Base-by-base conservation (phyloP, 2,888 invertebrate species). In the Leptopilina drosophilae region DNA sequence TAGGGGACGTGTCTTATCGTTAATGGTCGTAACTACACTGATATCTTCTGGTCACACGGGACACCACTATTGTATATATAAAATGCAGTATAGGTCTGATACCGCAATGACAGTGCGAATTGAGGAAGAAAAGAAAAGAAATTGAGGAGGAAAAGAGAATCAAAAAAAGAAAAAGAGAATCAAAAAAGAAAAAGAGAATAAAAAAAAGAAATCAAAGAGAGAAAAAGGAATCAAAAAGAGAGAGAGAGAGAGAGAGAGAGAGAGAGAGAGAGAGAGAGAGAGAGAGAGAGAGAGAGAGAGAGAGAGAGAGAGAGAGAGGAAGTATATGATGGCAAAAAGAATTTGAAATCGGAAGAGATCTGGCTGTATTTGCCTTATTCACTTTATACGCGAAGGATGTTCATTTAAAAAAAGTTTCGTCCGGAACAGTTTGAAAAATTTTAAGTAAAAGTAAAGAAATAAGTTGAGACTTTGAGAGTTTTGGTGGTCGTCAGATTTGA, bases 401-500 rank as follows among this genome's bases (percentile, higher is more conserved):
- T 67, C 46, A 42, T 42, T 67, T 49, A 49, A 49, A 49, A 67
- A 67, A 15, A 11, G 9, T 49, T 49, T 67, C 11, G 42, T 11
- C 7, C 66, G 9, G 66, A 46, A 42, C 15, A 66, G 15, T 66
- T 66, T 42, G n/a, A 11, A 49, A 49, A 42, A 66, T 42, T 66
- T 66, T 14, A 46, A 66, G 8, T 66, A 46, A 66, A 66, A 42
- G 65, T 65, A 42, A 66, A 66, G 42, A 15, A 9, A 46, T 66
- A 46, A 46, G 66, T 66, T 66, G 42, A 4, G 15, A 12, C 33
- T 33, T 56, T 9, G 12, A 56, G 56, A 56, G 56, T n/a, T 56
- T 56, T n/a, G 20, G 15, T 62, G 62, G 62, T 62, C 62, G 62
- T 62, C 62, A 62, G 46, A 67, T 67, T 67, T 67, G 15, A 49